A percentile compares a stretch with the other conserved stretches of the same genome.
These are phyloP conservation scores for Anoplopoma fimbria DNA, from an alignment of 2,113 vertebrate genomes.

Conservation along the genomic window DNA sequence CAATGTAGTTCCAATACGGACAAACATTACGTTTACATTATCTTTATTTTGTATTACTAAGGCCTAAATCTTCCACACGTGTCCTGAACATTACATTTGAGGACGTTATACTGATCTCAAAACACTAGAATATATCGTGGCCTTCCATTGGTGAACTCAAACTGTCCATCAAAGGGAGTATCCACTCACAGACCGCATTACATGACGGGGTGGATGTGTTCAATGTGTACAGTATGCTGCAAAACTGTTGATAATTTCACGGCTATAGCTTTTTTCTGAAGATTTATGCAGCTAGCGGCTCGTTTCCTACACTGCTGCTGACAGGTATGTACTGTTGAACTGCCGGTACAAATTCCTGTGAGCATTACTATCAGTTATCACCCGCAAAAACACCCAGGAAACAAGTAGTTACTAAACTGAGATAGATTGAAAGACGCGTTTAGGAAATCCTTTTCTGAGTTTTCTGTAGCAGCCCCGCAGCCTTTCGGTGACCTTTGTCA, in stretches of 20 bases:
- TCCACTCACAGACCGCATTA: constrained; percentile 87
- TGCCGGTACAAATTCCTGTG: constrained; percentile 5
- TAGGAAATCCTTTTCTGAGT: constrained; percentile 1
- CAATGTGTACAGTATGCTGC: constrained; percentile 89
- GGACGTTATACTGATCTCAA: constrained; percentile 83
- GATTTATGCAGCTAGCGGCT: constrained; percentile 67
- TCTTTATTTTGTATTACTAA: constrained; percentile 24
- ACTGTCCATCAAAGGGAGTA: constrained; percentile 83
- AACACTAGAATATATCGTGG: constrained; percentile 81
- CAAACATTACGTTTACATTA: not conserved
- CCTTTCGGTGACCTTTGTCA: constrained; percentile 49
- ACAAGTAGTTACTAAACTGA: constrained; percentile 65
- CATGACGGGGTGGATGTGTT: constrained; percentile 86
- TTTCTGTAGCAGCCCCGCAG: constrained; percentile 4
- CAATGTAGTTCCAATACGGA: not conserved
- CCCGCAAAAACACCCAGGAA: constrained; percentile 83
- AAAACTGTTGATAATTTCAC: constrained; percentile 77
- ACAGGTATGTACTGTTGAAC: constrained; percentile 81
- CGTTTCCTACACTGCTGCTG: constrained; percentile 56
- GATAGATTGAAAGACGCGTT: constrained; percentile 44
- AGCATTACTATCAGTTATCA: constrained; percentile 62
- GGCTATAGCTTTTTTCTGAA: constrained; percentile 56
- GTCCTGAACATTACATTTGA: constrained; percentile 69
- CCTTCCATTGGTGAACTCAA: constrained; percentile 79
- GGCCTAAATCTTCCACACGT: constrained; percentile 56